Evolutionary conservation across 2,888 invertebrate genomes (phyloP), one percentile per base, ranked within the genome.

Genomic region (Sphinx pinastri): DNA sequence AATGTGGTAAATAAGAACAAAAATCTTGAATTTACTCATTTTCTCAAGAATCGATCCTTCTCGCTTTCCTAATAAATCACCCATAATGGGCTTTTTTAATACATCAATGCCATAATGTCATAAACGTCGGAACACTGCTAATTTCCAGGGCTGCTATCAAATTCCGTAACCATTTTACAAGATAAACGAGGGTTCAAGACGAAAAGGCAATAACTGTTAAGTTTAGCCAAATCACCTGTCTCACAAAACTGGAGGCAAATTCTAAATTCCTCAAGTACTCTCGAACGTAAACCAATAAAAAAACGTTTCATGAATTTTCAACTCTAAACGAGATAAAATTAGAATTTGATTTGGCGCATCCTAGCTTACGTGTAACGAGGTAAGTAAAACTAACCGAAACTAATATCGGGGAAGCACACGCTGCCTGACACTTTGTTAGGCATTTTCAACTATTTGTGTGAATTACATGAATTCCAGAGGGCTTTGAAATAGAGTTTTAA

Each of bases 381-480:
- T 73, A 69, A 68, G 72, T 72, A 71, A 72, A 79, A 75, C 76
- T 71, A 73, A 45, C 77, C 74, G 75, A 88, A 88, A 88, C 84
- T 88, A 88, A 88, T 89, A 88, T 83, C 79, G 76, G 78, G 84
- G 84, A 79, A 81, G 80, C 88, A 88, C 77, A 83, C 88, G 87
- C 77, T 78, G 79, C 79, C 74, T 80, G 77, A 83, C 81, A 81
- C 75, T 82, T 84, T 81, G 80, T 76, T 76, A 74, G 76, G 71
- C 73, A 71, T 73, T 75, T 69, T 31, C 51, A 70, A 75, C 74
- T 75, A 73, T 75, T 75, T 69, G 74, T 73, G 71, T 76, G 78
- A 77, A 75, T 75, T 76, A 74, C 77, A 79, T 63, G 49, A 51
- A 55, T 68, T 66, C 63, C 60, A n/a, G 38, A 13, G 16, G 38